These are phyloP conservation scores for Hetaerina titia DNA, from an alignment of 2,888 invertebrate species.

Conservation along the genomic window DNA sequence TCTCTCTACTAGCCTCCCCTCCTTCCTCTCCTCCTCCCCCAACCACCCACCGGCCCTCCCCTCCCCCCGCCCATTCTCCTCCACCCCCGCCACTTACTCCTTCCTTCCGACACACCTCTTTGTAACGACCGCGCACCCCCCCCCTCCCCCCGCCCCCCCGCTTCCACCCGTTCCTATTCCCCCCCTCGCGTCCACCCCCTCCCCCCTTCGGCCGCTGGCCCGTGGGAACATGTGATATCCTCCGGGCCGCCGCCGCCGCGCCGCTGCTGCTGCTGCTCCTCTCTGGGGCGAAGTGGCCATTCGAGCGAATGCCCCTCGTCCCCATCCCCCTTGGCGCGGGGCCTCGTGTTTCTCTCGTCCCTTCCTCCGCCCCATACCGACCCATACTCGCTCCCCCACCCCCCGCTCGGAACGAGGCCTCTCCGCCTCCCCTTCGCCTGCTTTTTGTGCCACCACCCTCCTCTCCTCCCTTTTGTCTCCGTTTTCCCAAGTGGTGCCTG, in stretches of 20 bases:
- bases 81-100: neutral
- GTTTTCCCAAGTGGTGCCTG: too few species aligned
- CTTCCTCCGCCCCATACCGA: too few species aligned
- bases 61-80: neutral
- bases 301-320: neutral
- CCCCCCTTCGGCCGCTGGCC: neutral
- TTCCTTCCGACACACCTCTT: conserved; percentile 46
- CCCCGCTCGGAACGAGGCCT: too few species aligned
- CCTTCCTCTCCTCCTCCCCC: neutral
- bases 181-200: neutral
- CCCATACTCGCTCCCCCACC: too few species aligned
- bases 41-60: neutral
- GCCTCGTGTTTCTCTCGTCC: too few species aligned
- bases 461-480: too few species aligned
- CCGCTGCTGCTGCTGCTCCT: too few species aligned
- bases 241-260: neutral
- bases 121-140: conserved; percentile 22
- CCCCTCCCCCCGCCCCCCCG: neutral
- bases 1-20: neutral
- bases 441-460: too few species aligned
- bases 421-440: too few species aligned
- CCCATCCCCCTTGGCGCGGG: neutral
- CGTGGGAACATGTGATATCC: conserved; percentile 46
- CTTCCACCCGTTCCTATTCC: neutral
- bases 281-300: neutral